Base-by-base conservation (phyloP, 2,113 vertebrate genomes). In the Phoxinus phoxinus region DNA sequence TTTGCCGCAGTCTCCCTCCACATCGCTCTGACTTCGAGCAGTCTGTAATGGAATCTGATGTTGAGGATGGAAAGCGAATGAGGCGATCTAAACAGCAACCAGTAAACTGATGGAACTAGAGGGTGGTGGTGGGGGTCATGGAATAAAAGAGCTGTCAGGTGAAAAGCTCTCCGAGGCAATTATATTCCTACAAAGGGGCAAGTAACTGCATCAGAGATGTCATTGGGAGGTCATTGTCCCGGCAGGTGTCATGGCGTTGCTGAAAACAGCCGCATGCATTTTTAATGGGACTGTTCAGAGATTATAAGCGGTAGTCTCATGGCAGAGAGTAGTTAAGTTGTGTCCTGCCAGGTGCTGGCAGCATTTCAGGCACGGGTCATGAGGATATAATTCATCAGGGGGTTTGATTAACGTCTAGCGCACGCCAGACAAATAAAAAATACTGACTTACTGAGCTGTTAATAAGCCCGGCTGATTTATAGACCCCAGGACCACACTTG, bases 401-500 rank as follows among this genome's bases (percentile, higher is more conserved):
- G 17, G 13, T 15, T 69, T 90, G 90, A 93, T 46, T 85, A 83
- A 90, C 44, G 32, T 65, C 37, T 59, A 77, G 58, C 53, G 25
- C 79, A 37, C 4, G 37, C 35, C 69, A 0, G 46, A 37, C 73
- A 53, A 69, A n/a, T 85, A 90, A 86, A 85, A 90, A 88, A 84
- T 69, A 72, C 74, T 61, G 86, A 84, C 85, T 86, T 63, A 63
- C 58, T 73, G 61, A 19, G 12, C 23, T 46, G 78, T 87, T 92
- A 89, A 92, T 90, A 89, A 87, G 88, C 85, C 65, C 35, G 61
- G 65, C 67, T 93, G 89, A 90, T 92, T 91, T 90, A 92, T 25
- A 72, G 3, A 59, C 27, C 63, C 69, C 76, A 32, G n/a, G 30
- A 79, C 56, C 84, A 77, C 72, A 53, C 72, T 72, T 32, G 53